Percentiles rank a stretch among this genome's conserved stretches.
Conservation (phyloP, 2,797 vertebrate genomes). For the Ambastaia sidthimunki region DNA sequence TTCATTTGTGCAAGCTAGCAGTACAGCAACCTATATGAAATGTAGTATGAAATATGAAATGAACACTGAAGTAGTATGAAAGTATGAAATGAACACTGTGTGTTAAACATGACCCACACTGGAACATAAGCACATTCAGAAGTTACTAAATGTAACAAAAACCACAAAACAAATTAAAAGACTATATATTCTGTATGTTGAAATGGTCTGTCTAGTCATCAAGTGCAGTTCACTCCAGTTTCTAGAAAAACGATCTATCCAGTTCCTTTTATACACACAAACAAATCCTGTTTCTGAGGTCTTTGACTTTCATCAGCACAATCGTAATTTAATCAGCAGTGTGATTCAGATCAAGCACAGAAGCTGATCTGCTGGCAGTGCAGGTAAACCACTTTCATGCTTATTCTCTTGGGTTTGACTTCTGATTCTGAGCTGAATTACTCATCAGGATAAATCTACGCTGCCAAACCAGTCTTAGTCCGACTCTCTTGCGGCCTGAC, state of each 20-base stretch:
- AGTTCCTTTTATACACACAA: not conserved
- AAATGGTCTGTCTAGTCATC: not conserved
- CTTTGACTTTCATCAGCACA: not conserved
- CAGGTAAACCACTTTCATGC: conserved; percentile 9
- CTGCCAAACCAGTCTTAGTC: conserved; percentile 18
- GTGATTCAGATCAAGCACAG: not conserved
- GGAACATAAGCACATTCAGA: too few relatives aligned
- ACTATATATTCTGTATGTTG: not conserved
- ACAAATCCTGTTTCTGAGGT: not conserved
- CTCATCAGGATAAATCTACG: conserved; percentile 27
- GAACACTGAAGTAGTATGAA: too few relatives aligned
- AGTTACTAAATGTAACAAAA: too few relatives aligned
- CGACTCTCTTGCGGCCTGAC: conserved; percentile 21
- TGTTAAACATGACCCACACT: too few relatives aligned
- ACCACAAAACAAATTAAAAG: too few relatives aligned
- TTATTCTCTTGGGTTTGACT: conserved; percentile 7
- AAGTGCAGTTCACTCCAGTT: not conserved
- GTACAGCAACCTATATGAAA: too few relatives aligned
- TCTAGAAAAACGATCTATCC: not conserved
- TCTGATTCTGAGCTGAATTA: conserved; percentile 19
- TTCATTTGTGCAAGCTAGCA: too few relatives aligned
- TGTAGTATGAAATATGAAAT: too few relatives aligned
- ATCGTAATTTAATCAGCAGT: not conserved
- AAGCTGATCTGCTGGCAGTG: not conserved
- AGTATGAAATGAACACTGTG: too few relatives aligned